Base-by-base conservation (phyloP, 2,113 vertebrate species). In the Megalops atlanticus region DNA sequence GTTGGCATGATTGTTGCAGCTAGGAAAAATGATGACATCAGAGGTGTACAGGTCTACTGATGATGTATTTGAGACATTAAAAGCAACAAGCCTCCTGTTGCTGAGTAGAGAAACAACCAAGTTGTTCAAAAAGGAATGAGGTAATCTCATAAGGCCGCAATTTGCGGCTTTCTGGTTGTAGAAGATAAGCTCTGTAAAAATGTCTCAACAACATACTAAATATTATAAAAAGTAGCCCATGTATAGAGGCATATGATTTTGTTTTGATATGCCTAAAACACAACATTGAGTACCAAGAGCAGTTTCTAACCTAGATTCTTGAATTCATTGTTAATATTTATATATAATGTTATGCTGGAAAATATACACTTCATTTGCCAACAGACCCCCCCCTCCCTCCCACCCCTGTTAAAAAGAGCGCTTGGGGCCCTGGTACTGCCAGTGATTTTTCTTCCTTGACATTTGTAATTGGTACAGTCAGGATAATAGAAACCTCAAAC, bases 401-500 rank as follows among this genome's bases (percentile, higher is more conserved):
- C n/a, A n/a, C n/a, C n/a, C n/a, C n/a, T n/a, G n/a, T n/a, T n/a
- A 54, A 75, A 86, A 90, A 87, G 89, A 76, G 74, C 84, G 82
- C 86, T 85, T 75, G 39, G 33, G 82, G 88, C 82, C 83, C 82
- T 72, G 79, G 84, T 73, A 43, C 81, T 78, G 82, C 76, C 79
- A 82, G 77, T 83, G 80, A 86, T 88, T 89, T 89, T 80, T 89
- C 84, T 91, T 89, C 75, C 84, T 27, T 91, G 83, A 86, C 86
- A 87, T 89, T 89, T 89, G 84, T 86, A 92, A 90, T 90, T 90
- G 88, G 90, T 88, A 84, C 72, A 81, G 74, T 83, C 54, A 76
- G 79, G 81, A 78, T 86, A 83, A 88, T 68, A 80, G 78, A 87
- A 84, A 80, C 76, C 79, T 88, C 85, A 84, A 74, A 78, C 68